Conservation (phyloP, 2,888 invertebrate species). For the Himalopsyche kuldschensis region DNA sequence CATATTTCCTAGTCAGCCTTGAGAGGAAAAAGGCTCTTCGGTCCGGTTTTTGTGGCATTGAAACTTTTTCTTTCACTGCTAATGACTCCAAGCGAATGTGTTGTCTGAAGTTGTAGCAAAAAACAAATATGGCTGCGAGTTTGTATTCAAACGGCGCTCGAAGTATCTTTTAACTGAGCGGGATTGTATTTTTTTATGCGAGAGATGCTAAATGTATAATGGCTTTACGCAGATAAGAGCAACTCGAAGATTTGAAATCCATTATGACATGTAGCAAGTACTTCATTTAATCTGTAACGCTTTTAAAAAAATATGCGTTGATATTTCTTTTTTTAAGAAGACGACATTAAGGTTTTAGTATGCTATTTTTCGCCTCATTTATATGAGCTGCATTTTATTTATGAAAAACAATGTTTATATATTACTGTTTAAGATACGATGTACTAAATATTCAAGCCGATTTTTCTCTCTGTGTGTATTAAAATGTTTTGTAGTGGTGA, state of each 20-base stretch:
- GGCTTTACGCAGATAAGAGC: neutral
- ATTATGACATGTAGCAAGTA: too few species aligned
- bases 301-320: too few species aligned
- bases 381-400: too few species aligned
- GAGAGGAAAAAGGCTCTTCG: neutral
- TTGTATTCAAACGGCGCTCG: neutral
- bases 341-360: too few species aligned
- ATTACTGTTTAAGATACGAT: too few species aligned
- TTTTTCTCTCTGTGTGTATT: too few species aligned
- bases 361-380: too few species aligned
- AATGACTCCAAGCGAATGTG: neutral
- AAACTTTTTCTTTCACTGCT: neutral
- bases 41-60: neutral
- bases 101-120: neutral
- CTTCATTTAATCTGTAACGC: too few species aligned
- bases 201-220: neutral
- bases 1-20: neutral
- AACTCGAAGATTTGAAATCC: neutral
- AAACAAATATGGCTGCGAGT: neutral
- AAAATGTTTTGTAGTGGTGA: too few species aligned
- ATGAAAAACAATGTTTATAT: too few species aligned
- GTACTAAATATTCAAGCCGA: too few species aligned
- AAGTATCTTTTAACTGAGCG: neutral
- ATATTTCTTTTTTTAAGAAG: too few species aligned
- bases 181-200: neutral